phyloP scores from a whole-genome alignment of 2,797 vertebrate species.

The Botia almorhae region DNA sequence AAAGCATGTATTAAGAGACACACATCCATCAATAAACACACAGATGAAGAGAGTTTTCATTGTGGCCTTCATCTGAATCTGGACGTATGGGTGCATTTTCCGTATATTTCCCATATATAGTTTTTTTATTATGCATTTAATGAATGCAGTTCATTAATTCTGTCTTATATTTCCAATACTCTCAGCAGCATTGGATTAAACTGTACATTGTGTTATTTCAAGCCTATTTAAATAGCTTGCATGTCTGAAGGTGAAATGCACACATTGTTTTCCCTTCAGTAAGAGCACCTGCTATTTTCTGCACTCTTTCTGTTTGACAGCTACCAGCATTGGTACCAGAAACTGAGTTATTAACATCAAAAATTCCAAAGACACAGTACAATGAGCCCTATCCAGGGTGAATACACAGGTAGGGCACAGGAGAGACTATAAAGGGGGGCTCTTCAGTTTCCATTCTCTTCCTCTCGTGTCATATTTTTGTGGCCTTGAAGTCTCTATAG shows the following conservation, averaged over 20 bases:
- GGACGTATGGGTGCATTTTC: constrained; percentile 1
- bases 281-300: constrained; percentile 57
- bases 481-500: constrained; percentile 89
- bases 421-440: constrained; percentile 63
- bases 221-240: constrained; percentile 29
- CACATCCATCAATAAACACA: constrained; percentile 55
- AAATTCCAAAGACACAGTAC: constrained; percentile 71
- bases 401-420: constrained; percentile 69
- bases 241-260: constrained; percentile 39
- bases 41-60: constrained; percentile 55
- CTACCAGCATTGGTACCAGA: constrained; percentile 65
- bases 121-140: background rate
- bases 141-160: background rate
- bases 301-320: constrained; percentile 61
- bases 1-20: constrained; percentile 67
- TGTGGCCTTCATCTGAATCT: constrained; percentile 5
- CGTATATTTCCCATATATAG: constrained; percentile 14
- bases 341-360: constrained; percentile 80
- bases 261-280: constrained; percentile 27
- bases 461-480: constrained; percentile 83
- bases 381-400: constrained; percentile 73
- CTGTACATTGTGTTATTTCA: constrained; percentile 36
- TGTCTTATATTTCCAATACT: background rate
- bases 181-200: constrained; percentile 22
- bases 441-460: constrained; percentile 84